Evolutionary conservation across 2,888 invertebrate genomes (phyloP).

Genomic region (Anoncus sp.): DNA sequence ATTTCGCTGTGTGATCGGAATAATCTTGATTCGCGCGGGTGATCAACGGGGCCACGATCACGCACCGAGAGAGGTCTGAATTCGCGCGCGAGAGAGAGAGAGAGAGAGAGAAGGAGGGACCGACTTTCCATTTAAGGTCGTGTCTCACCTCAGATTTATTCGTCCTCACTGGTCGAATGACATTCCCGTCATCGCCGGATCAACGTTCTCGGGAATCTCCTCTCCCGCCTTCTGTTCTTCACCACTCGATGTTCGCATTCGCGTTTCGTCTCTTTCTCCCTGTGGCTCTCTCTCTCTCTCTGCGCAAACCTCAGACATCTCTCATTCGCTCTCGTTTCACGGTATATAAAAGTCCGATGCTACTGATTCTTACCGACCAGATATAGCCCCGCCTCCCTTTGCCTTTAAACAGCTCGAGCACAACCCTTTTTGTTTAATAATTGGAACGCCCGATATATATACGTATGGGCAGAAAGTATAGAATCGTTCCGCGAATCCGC

Average conservation of each 20-base stretch:
- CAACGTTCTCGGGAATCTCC: constrained; percentile 73
- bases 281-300: constrained; percentile 37
- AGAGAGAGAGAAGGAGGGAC: constrained; percentile 53
- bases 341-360: constrained; percentile 52
- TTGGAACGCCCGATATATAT: constrained; percentile 77
- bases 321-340: constrained; percentile 59
- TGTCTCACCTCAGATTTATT: constrained; percentile 70
- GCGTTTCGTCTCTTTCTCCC: constrained; percentile 36
- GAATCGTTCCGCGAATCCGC: constrained; percentile 74
- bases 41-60: constrained; percentile 52
- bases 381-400: constrained; percentile 56
- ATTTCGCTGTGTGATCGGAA: constrained; percentile 62
- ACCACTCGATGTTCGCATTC: constrained; percentile 38
- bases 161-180: constrained; percentile 72
- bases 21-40: constrained; percentile 56
- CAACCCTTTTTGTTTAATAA: constrained; percentile 76
- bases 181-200: constrained; percentile 77
- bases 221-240: constrained; percentile 54
- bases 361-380: constrained; percentile 44
- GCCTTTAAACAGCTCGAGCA: constrained; percentile 58
- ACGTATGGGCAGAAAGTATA: constrained; percentile 65
- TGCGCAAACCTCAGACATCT: constrained; percentile 38
- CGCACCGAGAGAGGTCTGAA: constrained; percentile 40
- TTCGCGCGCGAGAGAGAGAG: constrained; percentile 33
- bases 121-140: constrained; percentile 69